Evolutionary conservation across 2,888 invertebrate species (phyloP).

Genomic region (Rotaria sp.): DNA sequence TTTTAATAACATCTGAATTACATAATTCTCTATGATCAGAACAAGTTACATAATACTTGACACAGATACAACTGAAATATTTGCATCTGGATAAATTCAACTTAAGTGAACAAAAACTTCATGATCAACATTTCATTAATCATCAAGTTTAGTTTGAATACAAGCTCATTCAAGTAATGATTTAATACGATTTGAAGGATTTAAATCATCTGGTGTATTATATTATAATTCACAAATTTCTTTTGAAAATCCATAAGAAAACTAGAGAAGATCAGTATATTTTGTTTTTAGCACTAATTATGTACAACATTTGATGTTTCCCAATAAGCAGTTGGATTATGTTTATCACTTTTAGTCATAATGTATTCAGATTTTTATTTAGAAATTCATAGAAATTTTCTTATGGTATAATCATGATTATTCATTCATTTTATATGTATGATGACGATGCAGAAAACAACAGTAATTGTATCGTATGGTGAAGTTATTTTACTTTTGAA

Average conservation of each 20-base stretch:
- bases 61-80: conserved; percentile 45
- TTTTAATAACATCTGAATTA: neutral
- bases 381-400: no score
- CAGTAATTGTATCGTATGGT: no score
- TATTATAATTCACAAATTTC: conserved; percentile 45
- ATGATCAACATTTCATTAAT: conserved; percentile 46
- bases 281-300: conserved; percentile 39
- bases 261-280: conserved; percentile 43
- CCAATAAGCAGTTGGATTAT: conserved; percentile 48
- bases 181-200: conserved; percentile 42
- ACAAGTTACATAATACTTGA: conserved; percentile 44
- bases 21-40: conserved; percentile 31
- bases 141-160: conserved; percentile 43
- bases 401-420: no score
- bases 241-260: conserved; percentile 46
- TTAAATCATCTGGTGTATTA: conserved; percentile 44
- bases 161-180: conserved; percentile 43
- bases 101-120: conserved; percentile 47
- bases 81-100: conserved; percentile 45
- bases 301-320: conserved; percentile 44
- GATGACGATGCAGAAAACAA: no score
- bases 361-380: no score
- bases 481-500: no score
- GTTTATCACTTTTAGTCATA: no score
- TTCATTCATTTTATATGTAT: no score